These are phyloP conservation scores for Cyprinodon brontotheroides DNA, from an alignment of 2,113 vertebrate species.

Conservation along the genomic window DNA sequence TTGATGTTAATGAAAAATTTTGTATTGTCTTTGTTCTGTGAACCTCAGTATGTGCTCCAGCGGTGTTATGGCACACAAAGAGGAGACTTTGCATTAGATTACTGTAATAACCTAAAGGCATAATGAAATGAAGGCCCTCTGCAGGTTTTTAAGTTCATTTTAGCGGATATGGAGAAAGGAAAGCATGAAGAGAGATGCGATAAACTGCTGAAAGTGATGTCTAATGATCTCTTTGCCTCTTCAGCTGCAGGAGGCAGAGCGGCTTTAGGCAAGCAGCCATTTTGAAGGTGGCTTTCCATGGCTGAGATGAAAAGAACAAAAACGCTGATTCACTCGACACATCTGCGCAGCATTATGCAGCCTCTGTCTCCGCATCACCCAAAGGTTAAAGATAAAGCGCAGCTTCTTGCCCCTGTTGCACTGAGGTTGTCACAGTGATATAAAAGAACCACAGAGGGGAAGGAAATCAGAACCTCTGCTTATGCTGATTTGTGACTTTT, in stretches of 20 bases:
- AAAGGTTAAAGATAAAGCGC: constrained; percentile 34
- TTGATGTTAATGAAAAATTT: background rate
- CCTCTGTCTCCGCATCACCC: constrained; percentile 23
- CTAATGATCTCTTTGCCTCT: constrained; percentile 60
- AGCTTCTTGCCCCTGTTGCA: constrained; percentile 11
- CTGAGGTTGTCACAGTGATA: constrained; percentile 20
- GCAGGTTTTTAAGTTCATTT: constrained; percentile 27
- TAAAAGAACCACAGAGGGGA: constrained; percentile 9
- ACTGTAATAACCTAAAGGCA: constrained; percentile 12
- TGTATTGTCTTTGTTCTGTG: background rate
- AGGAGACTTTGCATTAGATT: background rate
- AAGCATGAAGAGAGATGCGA: constrained; percentile 8
- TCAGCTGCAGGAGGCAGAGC: constrained; percentile 47
- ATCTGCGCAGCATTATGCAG: constrained; percentile 49
- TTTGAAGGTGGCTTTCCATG: constrained; percentile 56
- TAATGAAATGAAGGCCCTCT: constrained; percentile 18
- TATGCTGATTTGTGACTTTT: constrained; percentile 35
- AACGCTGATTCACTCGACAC: constrained; percentile 49
- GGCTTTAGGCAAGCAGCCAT: constrained; percentile 46
- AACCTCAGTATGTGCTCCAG: constrained; percentile 7
- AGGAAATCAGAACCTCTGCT: constrained; percentile 23
- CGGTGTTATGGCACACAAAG: background rate
- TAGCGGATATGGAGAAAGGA: constrained; percentile 20
- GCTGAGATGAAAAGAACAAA: constrained; percentile 38
- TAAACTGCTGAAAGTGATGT: constrained; percentile 43